Evolutionary conservation across 2,888 invertebrate species (phyloP), one percentile per base, ranked within the genome.

Genomic region (Heliconius cydno): DNA sequence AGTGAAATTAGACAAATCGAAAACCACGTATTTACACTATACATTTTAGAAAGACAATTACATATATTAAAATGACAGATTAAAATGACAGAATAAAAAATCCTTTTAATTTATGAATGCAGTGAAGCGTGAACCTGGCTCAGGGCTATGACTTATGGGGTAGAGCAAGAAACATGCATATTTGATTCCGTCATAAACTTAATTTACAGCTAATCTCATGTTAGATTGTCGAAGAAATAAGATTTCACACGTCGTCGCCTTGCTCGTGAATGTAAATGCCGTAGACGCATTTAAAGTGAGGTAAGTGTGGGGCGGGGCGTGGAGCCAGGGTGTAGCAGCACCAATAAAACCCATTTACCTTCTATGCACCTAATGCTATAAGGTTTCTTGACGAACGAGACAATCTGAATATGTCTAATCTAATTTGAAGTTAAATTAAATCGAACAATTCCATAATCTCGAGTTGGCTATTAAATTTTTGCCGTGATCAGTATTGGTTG

Each of bases 151-250:
- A 13, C 70, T 52, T 77, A 41, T 38, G 70, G 60, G 72, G 72
- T 72, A 65, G 66, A 73, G 78, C 74, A 67, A 68, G 74, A 28
- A 77, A 89, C 91, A 90, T 92, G 92, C 92, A 92, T 94, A 94
- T 94, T 94, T 92, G 93, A 94, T 93, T 92, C 88, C 88, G 87
- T 91, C 92, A 94, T 94, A 94, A 94, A 94, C 92, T 92, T 93
- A 92, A 94, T 94, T 94, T 94, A 91, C 93, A 93, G 94, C 93
- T 94, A 94, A 94, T 94, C 94, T 92, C 88, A 92, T 94, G 90
- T 92, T 91, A 92, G 94, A 94, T 94, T 94, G 94, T 93, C 92
- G 92, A 92, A 92, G 93, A 94, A 94, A 94, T 94, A 94, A 94
- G 94, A 94, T 94, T 93, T 94, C 92, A 92, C 92, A 91, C 93